Percentiles rank a stretch among this genome's conserved stretches.
Conservation (phyloP, 2,113 vertebrate genomes). For the Cheirogaleus medius region DNA sequence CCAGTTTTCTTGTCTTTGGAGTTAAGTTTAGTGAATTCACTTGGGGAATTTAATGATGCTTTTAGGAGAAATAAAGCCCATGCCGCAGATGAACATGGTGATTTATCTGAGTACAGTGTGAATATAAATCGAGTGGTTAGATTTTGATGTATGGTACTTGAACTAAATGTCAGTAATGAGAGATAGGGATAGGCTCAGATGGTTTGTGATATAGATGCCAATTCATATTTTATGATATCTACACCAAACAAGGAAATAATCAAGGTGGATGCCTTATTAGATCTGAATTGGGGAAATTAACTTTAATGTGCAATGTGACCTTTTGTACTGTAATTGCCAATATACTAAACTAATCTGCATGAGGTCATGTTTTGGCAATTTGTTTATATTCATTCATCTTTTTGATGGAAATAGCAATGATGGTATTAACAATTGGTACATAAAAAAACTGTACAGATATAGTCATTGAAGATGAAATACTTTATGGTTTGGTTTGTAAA, state of each 20-base stretch:
- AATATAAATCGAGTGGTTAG: not conserved
- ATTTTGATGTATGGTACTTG: constrained; percentile 28
- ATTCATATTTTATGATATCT: constrained; percentile 43
- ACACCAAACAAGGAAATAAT: constrained; percentile 16
- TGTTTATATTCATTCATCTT: not conserved
- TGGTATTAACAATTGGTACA: not conserved
- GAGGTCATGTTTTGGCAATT: not conserved
- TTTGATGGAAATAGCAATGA: not conserved
- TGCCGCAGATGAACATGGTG: not conserved
- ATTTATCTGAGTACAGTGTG: not conserved
- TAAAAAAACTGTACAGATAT: not conserved
- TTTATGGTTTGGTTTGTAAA: constrained; percentile 5
- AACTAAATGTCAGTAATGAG: constrained; percentile 48
- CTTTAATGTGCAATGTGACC: constrained; percentile 20
- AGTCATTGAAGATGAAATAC: not conserved
- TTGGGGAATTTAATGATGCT: not conserved
- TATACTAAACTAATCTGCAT: not conserved
- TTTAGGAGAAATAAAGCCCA: not conserved
- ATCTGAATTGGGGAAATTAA: constrained; percentile 43
- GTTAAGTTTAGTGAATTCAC: constrained; percentile 11
- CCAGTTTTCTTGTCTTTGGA: not conserved
- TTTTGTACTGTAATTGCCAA: constrained; percentile 25
- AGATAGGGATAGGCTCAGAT: not conserved
- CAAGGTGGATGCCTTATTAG: constrained; percentile 7
- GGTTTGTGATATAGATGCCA: not conserved